Evolutionary conservation across 2,113 vertebrate genomes (phyloP), one percentile per base, ranked within the genome.

Genomic region (Odontophorus gujanensis): DNA sequence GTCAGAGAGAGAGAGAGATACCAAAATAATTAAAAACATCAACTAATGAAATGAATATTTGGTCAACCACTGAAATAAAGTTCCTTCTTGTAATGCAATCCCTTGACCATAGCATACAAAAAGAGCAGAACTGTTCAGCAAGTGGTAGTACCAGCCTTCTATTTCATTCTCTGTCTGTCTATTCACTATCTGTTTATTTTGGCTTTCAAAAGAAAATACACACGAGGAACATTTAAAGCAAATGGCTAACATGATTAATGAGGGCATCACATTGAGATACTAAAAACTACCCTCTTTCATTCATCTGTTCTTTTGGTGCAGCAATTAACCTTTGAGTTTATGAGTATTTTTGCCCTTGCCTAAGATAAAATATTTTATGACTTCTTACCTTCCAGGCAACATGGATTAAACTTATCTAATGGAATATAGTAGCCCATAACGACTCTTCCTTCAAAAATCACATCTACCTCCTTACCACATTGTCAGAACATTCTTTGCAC

Each of bases 321-420:
- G 96, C 97, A 96, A 98, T 98, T 98, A 98, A 98, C 97, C 98
- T 98, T 98, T 98, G 97, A 96, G 95, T 98, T 98, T 98, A 98
- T 98, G 98, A 97, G 96, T 96, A 97, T 94, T 98, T 98, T 98
- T 97, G 89, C 95, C 97, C 94, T 98, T 97, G 81, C 95, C 92
- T 98, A 94, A 97, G 91, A 98, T 98, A 97, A 98, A 98, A 96
- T 97, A 96, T 98, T 98, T 98, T 98, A 98, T 96, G 92, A 96
- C 95, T 98, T 97, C 90, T 97, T 98, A 91, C 97, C 97, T 98
- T 95, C 96, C 95, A 97, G 97, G 98, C 97, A 98, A 98, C 96
- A 97, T 97, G 97, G 88, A 98, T 98, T 97, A 97, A 98, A 98
- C 69, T 97, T 96, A 97, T 95, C 95, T 96, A 87, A 80, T 85